Evolutionary conservation across 1,140 invertebrate genomes (phyloP).

Genomic region (Drosophila paulistorum): DNA sequence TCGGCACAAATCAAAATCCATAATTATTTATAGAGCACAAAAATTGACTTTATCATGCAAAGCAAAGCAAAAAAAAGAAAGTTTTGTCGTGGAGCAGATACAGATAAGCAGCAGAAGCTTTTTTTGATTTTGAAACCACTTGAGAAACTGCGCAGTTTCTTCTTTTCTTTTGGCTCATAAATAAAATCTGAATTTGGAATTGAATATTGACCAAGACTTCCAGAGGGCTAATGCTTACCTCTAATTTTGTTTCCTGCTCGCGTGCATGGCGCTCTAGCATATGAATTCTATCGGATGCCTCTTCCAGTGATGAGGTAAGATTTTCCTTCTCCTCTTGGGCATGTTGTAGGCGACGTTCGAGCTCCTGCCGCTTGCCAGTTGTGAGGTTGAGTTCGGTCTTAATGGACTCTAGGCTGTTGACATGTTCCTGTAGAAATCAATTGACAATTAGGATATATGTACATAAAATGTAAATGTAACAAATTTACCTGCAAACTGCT

Average conservation of each 20-base stretch:
- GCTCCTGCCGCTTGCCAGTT: slow-evolving; percentile 91
- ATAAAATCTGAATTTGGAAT: slow-evolving; percentile 72
- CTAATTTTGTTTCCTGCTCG: slow-evolving; percentile 89
- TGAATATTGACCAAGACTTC: not conserved
- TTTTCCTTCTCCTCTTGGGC: slow-evolving; percentile 91
- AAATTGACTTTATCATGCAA: slow-evolving; percentile 26
- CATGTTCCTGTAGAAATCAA: slow-evolving; percentile 87
- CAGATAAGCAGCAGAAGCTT: not conserved
- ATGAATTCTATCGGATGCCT: slow-evolving; percentile 93
- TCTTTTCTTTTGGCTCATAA: slow-evolving; percentile 48
- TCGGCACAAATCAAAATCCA: slow-evolving; percentile 14
- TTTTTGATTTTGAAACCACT: slow-evolving; percentile 54
- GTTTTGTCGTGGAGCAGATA: slow-evolving; percentile 41
- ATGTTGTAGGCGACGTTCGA: slow-evolving; percentile 90
- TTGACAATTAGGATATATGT: not conserved
- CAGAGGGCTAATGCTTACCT: slow-evolving; percentile 50
- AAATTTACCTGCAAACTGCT: slow-evolving; percentile 86
- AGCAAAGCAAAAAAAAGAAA: slow-evolving; percentile 50
- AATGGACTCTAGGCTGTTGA: slow-evolving; percentile 93
- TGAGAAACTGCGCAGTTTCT: slow-evolving; percentile 69
- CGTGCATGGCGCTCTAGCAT: slow-evolving; percentile 92
- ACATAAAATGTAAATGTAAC: no score
- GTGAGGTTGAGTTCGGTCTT: slow-evolving; percentile 94
- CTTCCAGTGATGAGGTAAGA: slow-evolving; percentile 91
- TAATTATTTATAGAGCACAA: slow-evolving; percentile 42